phyloP scores from a whole-genome alignment of 92 coral and sea anemone species.

The Actinernus sp. region DNA sequence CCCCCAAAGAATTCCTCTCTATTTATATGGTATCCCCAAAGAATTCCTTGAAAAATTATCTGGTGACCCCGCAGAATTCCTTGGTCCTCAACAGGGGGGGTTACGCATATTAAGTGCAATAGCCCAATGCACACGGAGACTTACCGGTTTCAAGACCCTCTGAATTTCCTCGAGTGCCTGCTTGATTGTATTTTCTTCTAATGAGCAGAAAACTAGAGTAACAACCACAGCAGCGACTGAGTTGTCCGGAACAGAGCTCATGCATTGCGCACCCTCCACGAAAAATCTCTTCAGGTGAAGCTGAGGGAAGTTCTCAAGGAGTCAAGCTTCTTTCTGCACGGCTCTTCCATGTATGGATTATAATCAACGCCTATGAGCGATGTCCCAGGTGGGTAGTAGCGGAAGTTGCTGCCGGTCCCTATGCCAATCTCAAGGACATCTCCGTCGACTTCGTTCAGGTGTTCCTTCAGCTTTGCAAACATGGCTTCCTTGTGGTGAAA shows the following conservation, averaged over 20 bases:
- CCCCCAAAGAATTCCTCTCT: too few species aligned
- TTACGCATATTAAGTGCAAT: too few species aligned
- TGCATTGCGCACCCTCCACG: conserved; percentile 40
- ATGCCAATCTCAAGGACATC: conserved; percentile 38
- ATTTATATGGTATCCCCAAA: too few species aligned
- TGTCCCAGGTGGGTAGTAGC: conserved; percentile 17
- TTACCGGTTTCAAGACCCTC: conserved; percentile 65
- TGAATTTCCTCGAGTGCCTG: conserved; percentile 46
- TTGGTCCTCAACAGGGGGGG: too few species aligned
- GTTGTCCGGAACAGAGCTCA: conserved; percentile 39
- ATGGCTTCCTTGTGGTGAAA: neutral
- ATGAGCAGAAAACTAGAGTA: conserved; percentile 47
- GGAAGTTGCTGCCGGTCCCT: conserved; percentile 24
- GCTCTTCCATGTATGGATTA: conserved; percentile 27
- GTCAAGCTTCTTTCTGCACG: conserved; percentile 3
- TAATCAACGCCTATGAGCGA: conserved; percentile 29
- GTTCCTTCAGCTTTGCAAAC: conserved; percentile 8
- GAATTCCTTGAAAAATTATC: too few species aligned
- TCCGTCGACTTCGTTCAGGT: conserved; percentile 6
- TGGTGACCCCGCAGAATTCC: too few species aligned
- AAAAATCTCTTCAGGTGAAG: conserved; percentile 41
- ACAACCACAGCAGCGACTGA: conserved; percentile 69
- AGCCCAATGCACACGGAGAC: too few species aligned
- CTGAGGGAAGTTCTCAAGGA: neutral
- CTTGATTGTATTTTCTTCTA: conserved; percentile 22